These are phyloP conservation scores for Orchesellides sinensis DNA, from an alignment of 2,888 invertebrate species.

Conservation along the genomic window DNA sequence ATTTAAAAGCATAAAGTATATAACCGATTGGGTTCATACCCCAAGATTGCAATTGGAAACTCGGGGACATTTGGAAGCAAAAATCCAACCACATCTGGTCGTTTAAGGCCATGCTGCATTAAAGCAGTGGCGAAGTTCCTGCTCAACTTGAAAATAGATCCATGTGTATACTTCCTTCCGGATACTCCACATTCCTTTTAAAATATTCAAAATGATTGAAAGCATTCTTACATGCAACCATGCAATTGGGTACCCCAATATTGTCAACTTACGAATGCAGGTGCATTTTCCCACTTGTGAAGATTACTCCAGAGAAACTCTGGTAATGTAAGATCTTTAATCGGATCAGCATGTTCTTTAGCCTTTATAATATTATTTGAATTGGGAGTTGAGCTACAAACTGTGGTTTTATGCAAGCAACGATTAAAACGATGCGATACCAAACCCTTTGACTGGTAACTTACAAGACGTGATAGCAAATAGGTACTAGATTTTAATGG, in stretches of 20 bases:
- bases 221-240: neutral
- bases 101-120: conserved; percentile 62
- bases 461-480: neutral
- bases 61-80: conserved; percentile 74
- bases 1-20: no score
- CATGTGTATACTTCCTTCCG: conserved; percentile 65
- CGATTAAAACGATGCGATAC: neutral
- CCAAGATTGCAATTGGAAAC: conserved; percentile 61
- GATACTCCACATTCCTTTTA: conserved; percentile 69
- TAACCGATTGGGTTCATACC: no score
- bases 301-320: conserved; percentile 71
- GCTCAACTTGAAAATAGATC: conserved; percentile 59
- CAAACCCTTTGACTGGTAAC: neutral
- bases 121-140: conserved; percentile 72
- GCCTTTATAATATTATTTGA: neutral
- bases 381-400: neutral
- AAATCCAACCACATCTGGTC: conserved; percentile 72
- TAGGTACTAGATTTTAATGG: neutral
- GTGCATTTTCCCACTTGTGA: conserved; percentile 64
- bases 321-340: conserved; percentile 63
- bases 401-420: neutral
- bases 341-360: conserved; percentile 38
- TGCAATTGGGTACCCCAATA: no score
- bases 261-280: conserved; percentile 68
- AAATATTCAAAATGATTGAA: conserved; percentile 6